Evolutionary conservation across 2,888 invertebrate species (phyloP).

Genomic region (Nemotelus nigrinus): DNA sequence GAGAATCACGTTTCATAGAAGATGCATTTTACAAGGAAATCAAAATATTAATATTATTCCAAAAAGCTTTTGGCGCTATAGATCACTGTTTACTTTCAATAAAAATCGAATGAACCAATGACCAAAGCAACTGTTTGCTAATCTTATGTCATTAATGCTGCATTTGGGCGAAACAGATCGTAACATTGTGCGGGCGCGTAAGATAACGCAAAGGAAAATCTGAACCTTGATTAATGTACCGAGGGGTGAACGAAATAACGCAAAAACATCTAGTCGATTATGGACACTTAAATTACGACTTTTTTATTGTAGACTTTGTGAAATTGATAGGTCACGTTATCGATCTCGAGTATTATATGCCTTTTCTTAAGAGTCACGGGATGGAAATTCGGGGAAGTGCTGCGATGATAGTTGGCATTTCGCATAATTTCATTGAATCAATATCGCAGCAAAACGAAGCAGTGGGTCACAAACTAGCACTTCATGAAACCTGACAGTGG

Average conservation of each 20-base stretch:
- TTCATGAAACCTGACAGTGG: conserved; percentile 6
- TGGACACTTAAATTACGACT: conserved; percentile 76
- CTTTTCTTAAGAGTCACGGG: conserved; percentile 64
- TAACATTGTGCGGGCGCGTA: conserved; percentile 82
- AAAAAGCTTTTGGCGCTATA: too few species aligned
- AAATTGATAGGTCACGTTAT: conserved; percentile 65
- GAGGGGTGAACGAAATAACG: conserved; percentile 77
- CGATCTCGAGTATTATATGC: conserved; percentile 64
- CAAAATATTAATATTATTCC: too few species aligned
- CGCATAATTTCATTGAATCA: conserved; percentile 61
- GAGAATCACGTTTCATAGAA: too few species aligned
- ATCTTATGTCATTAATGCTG: conserved; percentile 81
- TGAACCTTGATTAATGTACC: conserved; percentile 77
- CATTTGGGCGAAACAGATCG: conserved; percentile 84
- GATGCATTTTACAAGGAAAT: too few species aligned
- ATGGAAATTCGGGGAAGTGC: conserved; percentile 64
- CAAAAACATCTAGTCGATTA: conserved; percentile 81
- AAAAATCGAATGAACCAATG: too few species aligned
- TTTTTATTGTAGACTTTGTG: conserved; percentile 78
- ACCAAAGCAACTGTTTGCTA: conserved; percentile 81
- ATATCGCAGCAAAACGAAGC: conserved; percentile 61
- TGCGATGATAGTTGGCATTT: conserved; percentile 62
- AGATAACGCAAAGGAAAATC: conserved; percentile 78
- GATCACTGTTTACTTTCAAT: too few species aligned
- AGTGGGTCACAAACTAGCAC: conserved; percentile 62